Evolutionary conservation across 2,797 vertebrate genomes (phyloP), one percentile per base, ranked within the genome.

Genomic region (Otolemur crassicaudatus): DNA sequence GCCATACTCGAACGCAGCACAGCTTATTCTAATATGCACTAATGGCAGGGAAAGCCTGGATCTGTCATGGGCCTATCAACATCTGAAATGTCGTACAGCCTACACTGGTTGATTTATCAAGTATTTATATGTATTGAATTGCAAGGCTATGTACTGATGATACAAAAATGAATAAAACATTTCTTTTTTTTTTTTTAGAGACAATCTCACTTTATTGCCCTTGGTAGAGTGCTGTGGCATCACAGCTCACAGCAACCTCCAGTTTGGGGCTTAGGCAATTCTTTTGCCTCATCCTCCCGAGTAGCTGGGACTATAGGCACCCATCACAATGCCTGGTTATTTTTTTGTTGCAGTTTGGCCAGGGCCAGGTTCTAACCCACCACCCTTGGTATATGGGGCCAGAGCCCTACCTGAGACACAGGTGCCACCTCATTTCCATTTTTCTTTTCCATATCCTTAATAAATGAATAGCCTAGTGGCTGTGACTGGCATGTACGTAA

Each of bases 101-200:
- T 91, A 72, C 22, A 37, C n/a, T 79, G 31, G 67, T 19, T 40
- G 40, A 60, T 20, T 81, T 87, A 70, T 70, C 75, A 90, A 72
- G 90, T 72, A 90, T 72, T 94, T 94, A 76, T 65, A 75, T 63
- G 13, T 72, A 63, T 13, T 83, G 29, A 87, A 20, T 89, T 49
- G 56, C 43, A 81, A 91, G 49, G 23, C 7, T 79, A 25, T 37
- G 3, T 11, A 65, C 2, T 67, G 6, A 82, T 77, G 2, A 90
- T 43, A 85, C 4, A 75, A 77, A 86, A 95, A 84, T 89, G 29
- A 84, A 93, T 79, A 31, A 73, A 63, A 22, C 6, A 91, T 85
- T 88, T 84, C 53, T 1, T 67, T 60, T 80, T 92, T 60, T 60
- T 75, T 70, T 84, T 53, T 16, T 53, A 16, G 49, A 53, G 49